Percentiles rank a stretch among this genome's conserved stretches.
These are phyloP conservation scores for Dicrurus megarhynchus DNA, from an alignment of 2,113 vertebrate species.

Conservation along the genomic window DNA sequence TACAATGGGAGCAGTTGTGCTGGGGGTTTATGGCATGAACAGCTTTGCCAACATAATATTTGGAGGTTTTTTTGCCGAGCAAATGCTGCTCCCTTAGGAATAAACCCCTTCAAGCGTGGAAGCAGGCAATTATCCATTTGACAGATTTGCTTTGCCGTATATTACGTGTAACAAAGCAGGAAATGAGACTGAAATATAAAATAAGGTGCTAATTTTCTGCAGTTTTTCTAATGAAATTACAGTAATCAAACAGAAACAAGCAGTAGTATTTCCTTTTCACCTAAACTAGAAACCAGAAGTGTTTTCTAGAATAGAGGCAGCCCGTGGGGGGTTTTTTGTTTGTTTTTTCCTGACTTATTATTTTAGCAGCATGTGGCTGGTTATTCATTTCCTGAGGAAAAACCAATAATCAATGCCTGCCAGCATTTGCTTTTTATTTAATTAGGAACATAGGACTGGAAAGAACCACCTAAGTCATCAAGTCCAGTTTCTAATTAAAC, in stretches of 20 bases:
- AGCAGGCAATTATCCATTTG: neutral
- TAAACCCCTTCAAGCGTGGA: neutral
- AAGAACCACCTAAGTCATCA: neutral
- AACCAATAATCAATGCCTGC: slow-evolving; percentile 43
- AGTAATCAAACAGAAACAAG: neutral
- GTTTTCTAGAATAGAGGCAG: slow-evolving; percentile 32
- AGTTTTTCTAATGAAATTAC: neutral
- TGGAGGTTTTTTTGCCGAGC: neutral
- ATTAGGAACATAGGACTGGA: neutral
- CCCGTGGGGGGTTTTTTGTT: neutral
- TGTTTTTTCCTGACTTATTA: neutral
- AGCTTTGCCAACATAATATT: neutral
- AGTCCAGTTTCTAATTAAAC: slow-evolving; percentile 22
- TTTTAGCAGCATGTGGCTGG: slow-evolving; percentile 52
- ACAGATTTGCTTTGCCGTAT: neutral
- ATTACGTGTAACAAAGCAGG: neutral
- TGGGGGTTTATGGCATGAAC: neutral
- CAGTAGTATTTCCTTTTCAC: neutral
- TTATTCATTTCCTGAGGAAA: slow-evolving; percentile 53
- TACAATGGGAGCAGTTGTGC: neutral
- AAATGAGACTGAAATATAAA: neutral
- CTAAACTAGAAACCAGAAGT: neutral
- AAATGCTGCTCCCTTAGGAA: neutral
- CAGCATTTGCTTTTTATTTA: slow-evolving; percentile 27
- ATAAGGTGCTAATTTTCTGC: neutral